phyloP scores from a whole-genome alignment of 2,888 invertebrate genomes.

The Athrips mouffetella region DNA sequence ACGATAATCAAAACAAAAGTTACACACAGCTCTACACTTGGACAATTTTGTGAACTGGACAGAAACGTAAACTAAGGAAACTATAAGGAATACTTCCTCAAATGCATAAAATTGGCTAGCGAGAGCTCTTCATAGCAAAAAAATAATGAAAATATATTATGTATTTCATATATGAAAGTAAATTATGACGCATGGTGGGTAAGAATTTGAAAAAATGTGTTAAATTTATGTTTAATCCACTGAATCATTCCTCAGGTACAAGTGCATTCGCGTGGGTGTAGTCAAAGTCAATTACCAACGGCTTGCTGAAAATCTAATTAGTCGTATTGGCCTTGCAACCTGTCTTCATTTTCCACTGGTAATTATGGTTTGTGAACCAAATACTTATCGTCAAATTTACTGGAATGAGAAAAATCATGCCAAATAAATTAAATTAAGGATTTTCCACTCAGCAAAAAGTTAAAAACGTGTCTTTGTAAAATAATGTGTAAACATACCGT shows the following conservation, averaged over 20 bases:
- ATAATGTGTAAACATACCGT: constrained; percentile 3
- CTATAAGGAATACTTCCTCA: too few species aligned
- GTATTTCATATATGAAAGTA: too few species aligned
- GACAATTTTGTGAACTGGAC: too few species aligned
- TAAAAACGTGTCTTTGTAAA: background rate
- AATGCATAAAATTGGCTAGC: too few species aligned
- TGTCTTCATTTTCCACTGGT: background rate
- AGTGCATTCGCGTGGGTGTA: background rate
- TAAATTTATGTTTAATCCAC: constrained; percentile 28
- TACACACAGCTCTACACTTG: too few species aligned
- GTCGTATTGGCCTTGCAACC: constrained; percentile 3
- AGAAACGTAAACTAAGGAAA: too few species aligned
- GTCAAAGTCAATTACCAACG: background rate
- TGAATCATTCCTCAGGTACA: constrained; percentile 15
- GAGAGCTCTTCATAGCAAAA: too few species aligned
- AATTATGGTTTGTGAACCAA: background rate
- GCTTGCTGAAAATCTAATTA: background rate
- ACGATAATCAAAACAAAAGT: too few species aligned
- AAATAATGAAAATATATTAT: too few species aligned
- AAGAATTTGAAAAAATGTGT: background rate
- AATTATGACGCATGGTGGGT: too few species aligned
- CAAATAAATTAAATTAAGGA: background rate
- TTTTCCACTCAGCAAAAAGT: background rate
- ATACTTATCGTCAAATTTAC: background rate
- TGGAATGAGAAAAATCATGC: background rate